Evolutionary conservation across 2,113 vertebrate species (phyloP).

Genomic region (Ptilonorhynchus violaceus): DNA sequence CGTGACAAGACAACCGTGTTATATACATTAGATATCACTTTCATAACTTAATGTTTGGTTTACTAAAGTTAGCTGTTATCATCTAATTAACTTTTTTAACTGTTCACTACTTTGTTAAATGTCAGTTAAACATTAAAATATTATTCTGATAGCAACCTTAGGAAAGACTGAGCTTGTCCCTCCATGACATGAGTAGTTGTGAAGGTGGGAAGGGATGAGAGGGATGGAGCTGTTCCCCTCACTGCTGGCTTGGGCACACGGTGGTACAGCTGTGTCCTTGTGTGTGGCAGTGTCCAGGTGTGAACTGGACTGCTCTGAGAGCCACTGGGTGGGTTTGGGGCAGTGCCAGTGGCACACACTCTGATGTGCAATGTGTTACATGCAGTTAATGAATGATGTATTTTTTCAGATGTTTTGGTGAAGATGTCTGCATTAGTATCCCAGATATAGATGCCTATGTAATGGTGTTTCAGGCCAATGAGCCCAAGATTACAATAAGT

Average conservation of each 20-base stretch:
- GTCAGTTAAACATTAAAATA: slow-evolving; percentile 40
- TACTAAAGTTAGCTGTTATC: background rate
- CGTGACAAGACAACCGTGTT: background rate
- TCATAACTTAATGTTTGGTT: slow-evolving; percentile 4
- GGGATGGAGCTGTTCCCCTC: background rate
- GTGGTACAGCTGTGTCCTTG: background rate
- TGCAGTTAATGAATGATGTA: slow-evolving; percentile 30
- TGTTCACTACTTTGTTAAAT: slow-evolving; percentile 14
- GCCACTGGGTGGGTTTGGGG: background rate
- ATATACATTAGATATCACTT: background rate
- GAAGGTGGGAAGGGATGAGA: background rate
- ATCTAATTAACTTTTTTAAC: slow-evolving; percentile 12
- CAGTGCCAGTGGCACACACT: background rate
- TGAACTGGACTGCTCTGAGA: background rate
- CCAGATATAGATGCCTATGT: slow-evolving; percentile 90
- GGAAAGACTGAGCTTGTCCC: background rate
- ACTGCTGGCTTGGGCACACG: background rate
- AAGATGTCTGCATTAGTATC: slow-evolving; percentile 93
- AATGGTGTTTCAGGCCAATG: slow-evolving; percentile 91
- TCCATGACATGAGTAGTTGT: background rate
- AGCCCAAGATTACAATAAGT: slow-evolving; percentile 90
- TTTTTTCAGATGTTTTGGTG: slow-evolving; percentile 91
- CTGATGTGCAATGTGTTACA: background rate
- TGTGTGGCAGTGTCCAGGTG: background rate
- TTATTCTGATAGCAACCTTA: background rate